Evolutionary conservation across 1,140 invertebrate species (phyloP), one percentile per base, ranked within the genome.

Genomic region (Ostrea denselamellosa): DNA sequence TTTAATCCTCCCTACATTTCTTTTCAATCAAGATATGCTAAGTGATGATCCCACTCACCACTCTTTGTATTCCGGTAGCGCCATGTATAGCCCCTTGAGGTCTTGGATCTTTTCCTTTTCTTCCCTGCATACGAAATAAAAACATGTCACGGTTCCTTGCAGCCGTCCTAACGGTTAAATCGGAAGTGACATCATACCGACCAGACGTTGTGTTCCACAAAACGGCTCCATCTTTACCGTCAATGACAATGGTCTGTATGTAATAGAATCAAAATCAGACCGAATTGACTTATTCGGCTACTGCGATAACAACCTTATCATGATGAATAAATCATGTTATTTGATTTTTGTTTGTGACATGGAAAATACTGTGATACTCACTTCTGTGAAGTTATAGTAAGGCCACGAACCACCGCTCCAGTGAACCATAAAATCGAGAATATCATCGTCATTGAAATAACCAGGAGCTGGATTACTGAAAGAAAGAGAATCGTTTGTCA

Each of bases 361-460:
- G 28, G 22, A 28, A 0, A 54, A 19, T 88, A 90, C 91, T 44
- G 34, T 5, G 34, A 2, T 44, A 44, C 34, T 44, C 87, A 94
- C 93, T 84, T 91, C 86, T 65, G 91, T 91, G 34, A 84, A 52
- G 71, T 92, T 89, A 56, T 94, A 94, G 17, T 86, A 81, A 5
- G 92, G 91, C 92, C 93, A 94, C 8, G 83, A 88, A n/a, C 94
- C 94, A 17, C 84, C 28, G 85, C 92, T 92, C 90, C 90, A 91
- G 53, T 93, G 91, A 0, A 93, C 68, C 92, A 94, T 94, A 84
- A 94, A 94, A 87, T 94, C 94, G n/a, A 93, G 54, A 44, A 88
- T 65, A 68, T 93, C 92, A 88, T 93, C 93, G 77, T 93, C 93
- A 83, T 93, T 92, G 89, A 93, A 93, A 86, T 93, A 93, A 4